phyloP scores from a whole-genome alignment of 2,797 vertebrate genomes.

The Bufotes viridis region DNA sequence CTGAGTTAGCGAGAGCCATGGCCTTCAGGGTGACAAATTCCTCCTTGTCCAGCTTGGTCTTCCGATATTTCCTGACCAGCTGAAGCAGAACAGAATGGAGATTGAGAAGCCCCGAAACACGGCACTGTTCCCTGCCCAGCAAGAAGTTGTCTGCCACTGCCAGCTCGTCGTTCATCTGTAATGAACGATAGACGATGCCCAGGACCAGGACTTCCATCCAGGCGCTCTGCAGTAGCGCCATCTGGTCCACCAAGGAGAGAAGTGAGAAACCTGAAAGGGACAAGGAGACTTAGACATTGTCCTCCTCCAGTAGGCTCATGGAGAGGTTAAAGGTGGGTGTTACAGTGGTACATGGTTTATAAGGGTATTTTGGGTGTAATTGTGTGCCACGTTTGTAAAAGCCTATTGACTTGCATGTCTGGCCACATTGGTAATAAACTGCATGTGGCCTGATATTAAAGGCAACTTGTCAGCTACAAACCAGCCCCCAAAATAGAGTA shows the following conservation, averaged over 20 bases:
- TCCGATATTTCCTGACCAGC: conserved; percentile 94
- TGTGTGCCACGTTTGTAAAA: no score
- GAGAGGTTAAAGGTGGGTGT: neutral
- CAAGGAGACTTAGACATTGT: neutral
- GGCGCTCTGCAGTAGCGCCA: conserved; percentile 96
- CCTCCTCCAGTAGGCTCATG: neutral
- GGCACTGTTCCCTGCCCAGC: conserved; percentile 97
- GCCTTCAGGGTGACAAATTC: conserved; percentile 98
- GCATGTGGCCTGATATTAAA: no score
- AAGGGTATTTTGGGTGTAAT: neutral
- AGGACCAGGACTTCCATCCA: conserved; percentile 99
- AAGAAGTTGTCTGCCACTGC: conserved; percentile 97
- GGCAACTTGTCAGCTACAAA: no score
- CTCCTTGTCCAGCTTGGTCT: conserved; percentile 96
- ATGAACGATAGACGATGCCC: conserved; percentile 95
- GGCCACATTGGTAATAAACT: no score
- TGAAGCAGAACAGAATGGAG: conserved; percentile 95
- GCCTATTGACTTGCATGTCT: no score
- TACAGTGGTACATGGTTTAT: neutral
- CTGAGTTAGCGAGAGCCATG: conserved; percentile 96
- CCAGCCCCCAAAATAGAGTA: no score
- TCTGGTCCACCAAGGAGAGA: conserved; percentile 95
- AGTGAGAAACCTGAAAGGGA: conserved; percentile 85
- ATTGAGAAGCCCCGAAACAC: conserved; percentile 91
- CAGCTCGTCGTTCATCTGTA: conserved; percentile 95